Evolutionary conservation across 2,888 invertebrate species (phyloP), one percentile per base, ranked within the genome.

Genomic region (Tanytarsus gracilentus): DNA sequence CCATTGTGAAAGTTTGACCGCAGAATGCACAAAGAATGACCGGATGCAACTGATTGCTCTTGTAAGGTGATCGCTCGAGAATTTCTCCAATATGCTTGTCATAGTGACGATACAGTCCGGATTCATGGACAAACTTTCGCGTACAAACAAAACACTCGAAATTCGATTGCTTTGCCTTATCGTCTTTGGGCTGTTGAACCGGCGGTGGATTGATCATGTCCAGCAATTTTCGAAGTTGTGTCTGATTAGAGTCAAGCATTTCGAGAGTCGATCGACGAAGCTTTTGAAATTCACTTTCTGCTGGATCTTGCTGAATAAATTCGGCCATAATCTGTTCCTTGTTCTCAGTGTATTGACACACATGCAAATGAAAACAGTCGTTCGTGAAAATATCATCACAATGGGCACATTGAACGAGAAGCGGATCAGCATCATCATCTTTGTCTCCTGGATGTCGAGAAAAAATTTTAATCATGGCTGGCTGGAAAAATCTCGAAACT

Each of bases 51-150:
- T n/a, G n/a, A n/a, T n/a, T 2, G 21, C 18, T 14, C 16, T 14
- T 36, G 11, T 2, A 8, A 64, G 7, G 62, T 16, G 65, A 61
- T 1, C 66, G 65, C 0, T 72, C 71, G 44, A 72, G 70, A 4
- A 70, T 62, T 58, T 74, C 73, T 33, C 72, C 61, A 0, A 72
- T 69, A 63, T 74, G 74, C 40, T 72, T 73, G 60, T 73, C 74
- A 71, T 72, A 72, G 63, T 74, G 74, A 5, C 74, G 69, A 25
- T 67, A 64, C 16, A 74, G 56, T 0, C 74, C 73, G 0, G 74
- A 71, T 11, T 70, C 69, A 63, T 74, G 73, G 0, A 74, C 74
- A 64, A 74, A 74, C 62, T 72, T 72, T 1, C 74, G 68, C 27
- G 72, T 71, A 40, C 74, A 74, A 33, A 73, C 66, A 6, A 65